phyloP scores from a whole-genome alignment of 1,140 invertebrate genomes.

The Octopus bimaculoides region DNA sequence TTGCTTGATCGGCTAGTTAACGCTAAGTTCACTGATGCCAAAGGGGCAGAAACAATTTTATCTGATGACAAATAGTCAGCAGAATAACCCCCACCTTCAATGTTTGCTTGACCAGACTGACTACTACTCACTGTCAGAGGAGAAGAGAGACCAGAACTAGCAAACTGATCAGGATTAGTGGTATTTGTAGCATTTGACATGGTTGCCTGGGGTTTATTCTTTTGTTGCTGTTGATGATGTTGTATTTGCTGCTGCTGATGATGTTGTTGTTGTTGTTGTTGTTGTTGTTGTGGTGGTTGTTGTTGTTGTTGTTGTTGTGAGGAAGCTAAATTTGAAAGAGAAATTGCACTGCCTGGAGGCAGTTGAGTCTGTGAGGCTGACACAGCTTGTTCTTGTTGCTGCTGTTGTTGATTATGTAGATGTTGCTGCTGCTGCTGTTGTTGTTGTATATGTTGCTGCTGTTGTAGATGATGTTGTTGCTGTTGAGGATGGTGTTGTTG shows the following conservation, averaged over 20 bases:
- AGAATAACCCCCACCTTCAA: not conserved
- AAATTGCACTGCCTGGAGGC: too few species aligned
- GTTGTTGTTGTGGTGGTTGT: not conserved
- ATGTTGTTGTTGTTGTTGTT: not conserved
- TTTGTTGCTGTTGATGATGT: too few species aligned
- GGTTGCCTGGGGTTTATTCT: too few species aligned
- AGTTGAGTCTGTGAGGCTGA: too few species aligned
- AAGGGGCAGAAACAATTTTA: too few species aligned
- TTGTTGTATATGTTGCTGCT: constrained; percentile 39
- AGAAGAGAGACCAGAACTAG: not conserved
- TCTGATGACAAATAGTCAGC: too few species aligned
- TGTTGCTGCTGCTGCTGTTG: constrained; percentile 17
- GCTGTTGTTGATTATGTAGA: constrained; percentile 49
- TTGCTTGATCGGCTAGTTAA: too few species aligned
- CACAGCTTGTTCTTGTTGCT: constrained; percentile 15
- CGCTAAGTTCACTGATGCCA: too few species aligned
- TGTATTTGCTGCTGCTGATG: too few species aligned
- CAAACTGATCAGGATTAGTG: not conserved
- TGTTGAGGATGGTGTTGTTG: constrained; percentile 26
- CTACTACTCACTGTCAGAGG: not conserved
- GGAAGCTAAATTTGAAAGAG: too few species aligned
- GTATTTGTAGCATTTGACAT: too few species aligned
- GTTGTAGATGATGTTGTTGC: constrained; percentile 37
- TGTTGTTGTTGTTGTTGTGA: too few species aligned
- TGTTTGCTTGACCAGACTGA: not conserved